Conservation (phyloP, 1,140 invertebrate genomes). For the Araneus ventricosus region DNA sequence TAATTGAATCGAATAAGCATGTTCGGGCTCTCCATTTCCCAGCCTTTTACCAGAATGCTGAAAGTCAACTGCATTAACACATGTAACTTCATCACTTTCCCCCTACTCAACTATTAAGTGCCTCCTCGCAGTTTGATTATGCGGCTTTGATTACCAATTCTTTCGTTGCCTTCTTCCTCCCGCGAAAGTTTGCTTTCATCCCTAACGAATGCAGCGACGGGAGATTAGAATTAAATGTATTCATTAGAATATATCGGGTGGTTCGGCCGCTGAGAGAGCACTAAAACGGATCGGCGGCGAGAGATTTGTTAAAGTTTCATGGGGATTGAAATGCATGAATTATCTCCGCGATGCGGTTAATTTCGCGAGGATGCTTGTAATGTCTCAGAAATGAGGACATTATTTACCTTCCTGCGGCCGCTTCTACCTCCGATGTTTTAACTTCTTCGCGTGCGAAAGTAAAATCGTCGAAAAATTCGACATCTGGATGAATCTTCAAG, state of each 20-base stretch:
- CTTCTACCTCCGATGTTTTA: too few relatives aligned
- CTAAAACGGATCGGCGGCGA: background rate
- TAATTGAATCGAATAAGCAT: slow-evolving; percentile 62
- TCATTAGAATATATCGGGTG: background rate
- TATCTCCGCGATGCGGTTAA: background rate
- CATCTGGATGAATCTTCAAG: too few relatives aligned
- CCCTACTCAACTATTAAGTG: slow-evolving; percentile 31
- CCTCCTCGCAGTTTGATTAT: slow-evolving; percentile 30
- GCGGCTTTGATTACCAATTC: slow-evolving; percentile 26
- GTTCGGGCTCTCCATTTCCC: slow-evolving; percentile 13
- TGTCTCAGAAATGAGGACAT: too few relatives aligned
- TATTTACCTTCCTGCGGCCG: too few relatives aligned
- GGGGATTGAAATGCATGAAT: background rate
- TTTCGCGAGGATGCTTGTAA: background rate
- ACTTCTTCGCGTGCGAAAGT: too few relatives aligned
- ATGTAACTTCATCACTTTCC: slow-evolving; percentile 54
- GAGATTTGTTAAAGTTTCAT: background rate
- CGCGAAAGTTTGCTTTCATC: too few relatives aligned
- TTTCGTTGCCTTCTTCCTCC: background rate
- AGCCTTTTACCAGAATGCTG: background rate
- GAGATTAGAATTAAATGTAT: background rate
- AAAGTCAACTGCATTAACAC: slow-evolving; percentile 11
- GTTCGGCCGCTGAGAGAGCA: background rate
- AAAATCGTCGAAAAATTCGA: too few relatives aligned
- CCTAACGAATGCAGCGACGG: background rate